These are phyloP conservation scores for Tipula confusa DNA, from an alignment of 2,888 invertebrate genomes.

Conservation along the genomic window DNA sequence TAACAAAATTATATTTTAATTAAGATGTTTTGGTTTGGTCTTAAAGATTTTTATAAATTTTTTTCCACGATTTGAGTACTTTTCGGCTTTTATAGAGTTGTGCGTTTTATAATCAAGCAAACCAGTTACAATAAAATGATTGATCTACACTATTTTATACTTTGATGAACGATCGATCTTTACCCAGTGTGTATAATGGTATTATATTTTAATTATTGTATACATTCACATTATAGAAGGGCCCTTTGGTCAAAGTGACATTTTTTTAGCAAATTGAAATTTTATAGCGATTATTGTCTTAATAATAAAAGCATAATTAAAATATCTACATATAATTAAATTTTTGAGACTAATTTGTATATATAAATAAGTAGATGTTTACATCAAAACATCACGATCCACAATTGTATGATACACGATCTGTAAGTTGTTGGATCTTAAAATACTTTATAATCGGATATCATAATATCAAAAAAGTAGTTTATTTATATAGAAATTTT, in stretches of 20 bases:
- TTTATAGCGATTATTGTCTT: not conserved
- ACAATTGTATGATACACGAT: not conserved
- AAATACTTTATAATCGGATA: not conserved
- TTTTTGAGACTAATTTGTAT: not conserved
- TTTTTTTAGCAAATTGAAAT: too few relatives aligned
- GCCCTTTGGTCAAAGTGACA: not conserved
- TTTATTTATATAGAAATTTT: not conserved
- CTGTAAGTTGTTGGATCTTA: not conserved
- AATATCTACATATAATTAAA: not conserved
- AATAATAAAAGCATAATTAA: not conserved
- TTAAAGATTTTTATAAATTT: not conserved
- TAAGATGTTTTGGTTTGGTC: slow-evolving; percentile 12
- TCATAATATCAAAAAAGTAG: not conserved
- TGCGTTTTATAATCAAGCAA: slow-evolving; percentile 1
- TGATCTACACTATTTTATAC: not conserved
- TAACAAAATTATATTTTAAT: not conserved
- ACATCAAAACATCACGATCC: not conserved
- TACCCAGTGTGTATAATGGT: not conserved
- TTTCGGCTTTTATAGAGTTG: not conserved
- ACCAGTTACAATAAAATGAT: slow-evolving; percentile 3
- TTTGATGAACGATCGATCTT: not conserved
- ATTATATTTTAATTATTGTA: too few relatives aligned
- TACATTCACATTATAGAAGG: not conserved
- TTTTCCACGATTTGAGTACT: not conserved
- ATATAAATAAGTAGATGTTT: not conserved